Base-by-base conservation (phyloP, 2,888 invertebrate species). In the Resseliella maxima region DNA sequence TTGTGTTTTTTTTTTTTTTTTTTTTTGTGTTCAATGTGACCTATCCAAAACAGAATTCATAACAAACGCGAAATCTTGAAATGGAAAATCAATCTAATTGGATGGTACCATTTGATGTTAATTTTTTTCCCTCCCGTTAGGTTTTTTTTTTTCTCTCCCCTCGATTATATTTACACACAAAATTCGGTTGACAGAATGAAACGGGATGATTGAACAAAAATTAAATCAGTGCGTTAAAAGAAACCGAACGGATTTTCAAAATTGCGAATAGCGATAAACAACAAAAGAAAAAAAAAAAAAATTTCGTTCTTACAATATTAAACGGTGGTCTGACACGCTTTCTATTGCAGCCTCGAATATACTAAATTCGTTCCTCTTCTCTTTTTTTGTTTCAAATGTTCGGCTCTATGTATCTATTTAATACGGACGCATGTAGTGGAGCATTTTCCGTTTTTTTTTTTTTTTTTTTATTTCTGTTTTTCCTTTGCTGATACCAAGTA, bases 341-440 rank as follows among this genome's bases (percentile, higher is more conserved):
- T 85, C 86, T 38, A 54, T 85, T 89, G 90, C 90, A 90, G 90
- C 90, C 90, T 87, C 86, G 87, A 87, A 87, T 87, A 87, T 88
- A 88, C 88, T 90, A 88, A 89, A 87, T 38, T 38, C 83, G 38
- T 38, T 35, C 36, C 8, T 12, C 5, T 83, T 83, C 12, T 83
- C n/a, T 38, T 38, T 72, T 18, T 59, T 59, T 59, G n/a, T 24
- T 59, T 59, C 3, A 24, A 59, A 59, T 59, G 59, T 59, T 59
- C 59, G 59, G 21, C 24, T 72, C 12, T 35, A 35, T 31, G 31
- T 31, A 72, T 72, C 72, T 72, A 31, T 72, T 31, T 31, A 31
- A 31, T 72, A 31, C 31, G 72, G 72, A 72, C 15, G 18, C 15
- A 15, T 72, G 31, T 72, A 31, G 72, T 72, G 72, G 31, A 27